These are phyloP conservation scores for Pterocles orientalis DNA, from an alignment of 2,113 vertebrate genomes.

Conservation along the genomic window DNA sequence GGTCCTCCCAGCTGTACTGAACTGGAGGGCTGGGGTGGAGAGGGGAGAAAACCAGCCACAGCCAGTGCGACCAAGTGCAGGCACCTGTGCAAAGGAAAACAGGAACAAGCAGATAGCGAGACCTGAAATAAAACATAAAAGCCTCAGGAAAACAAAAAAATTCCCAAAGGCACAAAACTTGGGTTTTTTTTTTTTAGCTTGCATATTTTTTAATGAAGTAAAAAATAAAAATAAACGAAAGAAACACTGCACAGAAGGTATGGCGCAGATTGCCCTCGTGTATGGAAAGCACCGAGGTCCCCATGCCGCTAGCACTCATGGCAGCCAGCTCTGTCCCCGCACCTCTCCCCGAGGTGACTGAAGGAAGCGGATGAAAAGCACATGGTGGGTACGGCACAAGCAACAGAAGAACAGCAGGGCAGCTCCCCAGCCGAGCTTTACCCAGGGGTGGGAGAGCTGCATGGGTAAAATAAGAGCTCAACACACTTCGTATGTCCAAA, in stretches of 20 bases:
- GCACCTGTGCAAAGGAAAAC: background rate
- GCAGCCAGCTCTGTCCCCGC: background rate
- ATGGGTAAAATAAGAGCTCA: background rate
- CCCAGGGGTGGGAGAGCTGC: background rate
- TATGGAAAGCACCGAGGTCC: background rate
- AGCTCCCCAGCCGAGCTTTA: background rate
- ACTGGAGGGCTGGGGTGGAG: background rate
- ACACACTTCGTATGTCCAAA: background rate
- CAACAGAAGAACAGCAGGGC: background rate
- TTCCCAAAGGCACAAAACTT: background rate
- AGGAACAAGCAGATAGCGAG: background rate
- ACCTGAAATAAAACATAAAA: background rate
- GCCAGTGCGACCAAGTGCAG: background rate
- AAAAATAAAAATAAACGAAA: slow-evolving; percentile 24
- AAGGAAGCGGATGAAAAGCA: slow-evolving; percentile 2
- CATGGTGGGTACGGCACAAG: background rate
- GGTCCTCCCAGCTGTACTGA: background rate
- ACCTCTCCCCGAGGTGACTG: background rate
- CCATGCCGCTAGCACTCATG: background rate
- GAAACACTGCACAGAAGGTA: background rate
- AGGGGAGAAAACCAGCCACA: background rate
- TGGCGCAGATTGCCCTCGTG: background rate
- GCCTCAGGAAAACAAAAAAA: background rate
- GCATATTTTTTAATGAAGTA: slow-evolving; percentile 57
- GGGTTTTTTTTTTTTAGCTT: background rate